Evolutionary conservation across 2,797 vertebrate species (phyloP).

Genomic region (Clarias laeviceps): DNA sequence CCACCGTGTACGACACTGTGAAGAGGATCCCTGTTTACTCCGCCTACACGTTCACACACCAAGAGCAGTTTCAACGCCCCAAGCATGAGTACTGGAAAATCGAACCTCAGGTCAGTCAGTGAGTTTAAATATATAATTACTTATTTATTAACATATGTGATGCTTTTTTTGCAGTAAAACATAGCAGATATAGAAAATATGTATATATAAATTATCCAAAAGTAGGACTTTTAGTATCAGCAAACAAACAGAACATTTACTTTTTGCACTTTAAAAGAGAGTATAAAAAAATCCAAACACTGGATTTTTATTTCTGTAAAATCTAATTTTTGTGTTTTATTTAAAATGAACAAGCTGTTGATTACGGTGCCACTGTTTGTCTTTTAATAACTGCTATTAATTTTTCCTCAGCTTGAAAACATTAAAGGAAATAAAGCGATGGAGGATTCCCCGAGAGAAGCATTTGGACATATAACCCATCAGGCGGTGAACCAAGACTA

Average conservation of each 20-base stretch:
- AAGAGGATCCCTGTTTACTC: conserved; percentile 27
- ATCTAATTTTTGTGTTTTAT: not conserved
- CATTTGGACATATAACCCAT: not conserved
- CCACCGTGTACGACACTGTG: not conserved
- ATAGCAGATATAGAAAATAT: not conserved
- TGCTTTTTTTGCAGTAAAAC: not conserved
- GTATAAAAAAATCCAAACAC: too few species aligned
- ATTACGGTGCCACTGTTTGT: not conserved
- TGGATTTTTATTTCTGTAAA: too few species aligned
- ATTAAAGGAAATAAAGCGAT: fast-evolving
- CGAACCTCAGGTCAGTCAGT: conserved; percentile 28
- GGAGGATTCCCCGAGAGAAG: not conserved
- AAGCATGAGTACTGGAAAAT: not conserved
- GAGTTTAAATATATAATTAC: not conserved
- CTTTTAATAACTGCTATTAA: not conserved
- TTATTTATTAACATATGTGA: not conserved
- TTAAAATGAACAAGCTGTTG: not conserved
- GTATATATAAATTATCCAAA: too few species aligned
- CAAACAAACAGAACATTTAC: too few species aligned
- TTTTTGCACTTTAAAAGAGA: too few species aligned
- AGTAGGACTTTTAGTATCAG: too few species aligned
- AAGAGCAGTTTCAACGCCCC: fast-evolving
- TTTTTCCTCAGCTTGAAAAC: not conserved
- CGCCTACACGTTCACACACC: not conserved
- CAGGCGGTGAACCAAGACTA: not conserved